Percentiles rank a stretch among this genome's conserved stretches.
phyloP scores from a whole-genome alignment of 2,888 invertebrate species.

The Liposcelis brunnea region DNA sequence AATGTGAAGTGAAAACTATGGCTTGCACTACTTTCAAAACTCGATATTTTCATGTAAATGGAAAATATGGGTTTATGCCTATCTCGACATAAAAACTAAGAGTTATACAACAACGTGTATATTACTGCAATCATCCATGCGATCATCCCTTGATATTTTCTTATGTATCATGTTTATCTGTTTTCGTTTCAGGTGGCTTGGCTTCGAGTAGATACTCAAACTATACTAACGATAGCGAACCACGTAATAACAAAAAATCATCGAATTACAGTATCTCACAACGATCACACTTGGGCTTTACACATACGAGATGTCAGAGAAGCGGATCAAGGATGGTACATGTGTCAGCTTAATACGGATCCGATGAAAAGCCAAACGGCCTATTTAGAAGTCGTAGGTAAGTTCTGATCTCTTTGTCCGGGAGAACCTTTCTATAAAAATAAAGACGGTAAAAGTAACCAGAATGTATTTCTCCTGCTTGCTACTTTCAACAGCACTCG shows the following conservation, averaged over 20 bases:
- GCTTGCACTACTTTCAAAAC: no score
- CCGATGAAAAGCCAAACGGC: conserved; percentile 34
- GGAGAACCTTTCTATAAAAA: not conserved
- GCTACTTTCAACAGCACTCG: not conserved
- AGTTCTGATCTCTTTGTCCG: no score
- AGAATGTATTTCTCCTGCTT: not conserved
- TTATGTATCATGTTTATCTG: no score
- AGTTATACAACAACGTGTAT: no score
- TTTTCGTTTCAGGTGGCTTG: conserved; percentile 28
- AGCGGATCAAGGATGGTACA: conserved; percentile 30
- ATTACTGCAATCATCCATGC: no score
- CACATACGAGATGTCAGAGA: conserved; percentile 31
- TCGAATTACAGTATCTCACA: conserved; percentile 30
- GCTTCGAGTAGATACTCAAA: conserved; percentile 33
- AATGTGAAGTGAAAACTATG: no score
- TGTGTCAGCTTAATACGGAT: conserved; percentile 30
- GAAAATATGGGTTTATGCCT: no score
- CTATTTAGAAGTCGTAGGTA: conserved; percentile 34
- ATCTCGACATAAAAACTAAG: no score
- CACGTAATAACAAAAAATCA: conserved; percentile 34
- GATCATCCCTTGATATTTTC: no score
- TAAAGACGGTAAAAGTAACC: not conserved
- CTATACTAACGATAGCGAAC: conserved; percentile 31
- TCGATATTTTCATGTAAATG: no score
- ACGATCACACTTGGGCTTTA: conserved; percentile 30